Percentiles rank a stretch among this genome's conserved stretches.
These are phyloP conservation scores for Laupala kohalensis DNA, from an alignment of 1,140 invertebrate genomes.

Conservation along the genomic window DNA sequence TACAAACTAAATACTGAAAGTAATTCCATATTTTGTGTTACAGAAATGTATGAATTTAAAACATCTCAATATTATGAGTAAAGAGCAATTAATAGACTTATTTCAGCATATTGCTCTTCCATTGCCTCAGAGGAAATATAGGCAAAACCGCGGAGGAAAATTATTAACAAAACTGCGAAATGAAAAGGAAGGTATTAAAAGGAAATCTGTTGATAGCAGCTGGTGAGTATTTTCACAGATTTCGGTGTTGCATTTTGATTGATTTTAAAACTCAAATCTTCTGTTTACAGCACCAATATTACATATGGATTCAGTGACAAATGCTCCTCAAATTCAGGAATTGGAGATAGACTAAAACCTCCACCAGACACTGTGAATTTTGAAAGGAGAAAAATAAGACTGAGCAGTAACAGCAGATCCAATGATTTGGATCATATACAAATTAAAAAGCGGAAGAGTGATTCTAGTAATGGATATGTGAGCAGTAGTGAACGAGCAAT, in stretches of 20 bases:
- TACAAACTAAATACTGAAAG: too few species aligned
- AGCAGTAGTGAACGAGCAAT: background rate
- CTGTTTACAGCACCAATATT: background rate
- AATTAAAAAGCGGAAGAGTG: slow-evolving; percentile 3
- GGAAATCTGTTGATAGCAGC: background rate
- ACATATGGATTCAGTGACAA: slow-evolving; percentile 3
- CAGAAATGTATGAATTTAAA: slow-evolving; percentile 11
- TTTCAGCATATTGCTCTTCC: slow-evolving; percentile 6
- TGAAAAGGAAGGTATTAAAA: background rate
- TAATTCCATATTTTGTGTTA: background rate
- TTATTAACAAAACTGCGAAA: background rate
- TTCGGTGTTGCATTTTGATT: background rate
- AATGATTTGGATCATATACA: slow-evolving; percentile 5
- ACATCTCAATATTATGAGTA: slow-evolving; percentile 1
- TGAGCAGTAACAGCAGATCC: background rate
- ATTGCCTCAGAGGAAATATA: slow-evolving; percentile 11
- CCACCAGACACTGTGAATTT: slow-evolving; percentile 5
- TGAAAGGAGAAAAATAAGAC: slow-evolving; percentile 6
- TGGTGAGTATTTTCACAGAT: background rate
- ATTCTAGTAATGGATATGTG: background rate
- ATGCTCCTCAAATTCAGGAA: background rate
- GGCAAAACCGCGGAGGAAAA: slow-evolving; percentile 15
- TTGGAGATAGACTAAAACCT: slow-evolving; percentile 1
- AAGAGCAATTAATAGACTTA: slow-evolving; percentile 4
- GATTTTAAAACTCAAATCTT: background rate